These are phyloP conservation scores for Thunnus maccoyii DNA, from an alignment of 2,113 vertebrate genomes.

Conservation along the genomic window DNA sequence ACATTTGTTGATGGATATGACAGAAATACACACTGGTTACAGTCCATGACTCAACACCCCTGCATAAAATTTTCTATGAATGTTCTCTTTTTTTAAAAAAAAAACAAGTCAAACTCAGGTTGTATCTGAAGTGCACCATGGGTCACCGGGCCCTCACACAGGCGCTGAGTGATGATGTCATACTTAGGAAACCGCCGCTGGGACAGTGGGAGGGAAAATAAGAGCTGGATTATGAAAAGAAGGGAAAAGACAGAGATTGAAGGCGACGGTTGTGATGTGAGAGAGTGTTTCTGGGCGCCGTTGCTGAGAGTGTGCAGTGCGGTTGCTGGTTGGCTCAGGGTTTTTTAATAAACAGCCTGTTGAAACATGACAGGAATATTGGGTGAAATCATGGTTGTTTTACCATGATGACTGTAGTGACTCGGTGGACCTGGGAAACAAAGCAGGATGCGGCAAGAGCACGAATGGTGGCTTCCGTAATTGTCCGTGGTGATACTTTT, in stretches of 20 bases:
- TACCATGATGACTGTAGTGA: constrained; percentile 67
- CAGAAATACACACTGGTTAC: constrained; percentile 66
- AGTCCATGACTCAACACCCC: constrained; percentile 63
- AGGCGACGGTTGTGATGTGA: constrained; percentile 72
- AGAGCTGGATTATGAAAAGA: constrained; percentile 56
- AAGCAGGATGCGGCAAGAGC: constrained; percentile 25
- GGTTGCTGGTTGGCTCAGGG: constrained; percentile 64
- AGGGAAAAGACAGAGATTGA: constrained; percentile 68
- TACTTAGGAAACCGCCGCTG: constrained; percentile 67
- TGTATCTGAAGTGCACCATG: constrained; percentile 57
- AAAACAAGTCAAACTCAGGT: constrained; percentile 55
- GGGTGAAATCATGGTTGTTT: constrained; percentile 75
- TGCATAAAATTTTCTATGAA: constrained; percentile 51
- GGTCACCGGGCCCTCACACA: constrained; percentile 64
- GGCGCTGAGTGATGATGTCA: constrained; percentile 80
- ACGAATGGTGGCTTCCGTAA: constrained; percentile 35
- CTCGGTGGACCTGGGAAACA: constrained; percentile 44
- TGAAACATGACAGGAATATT: constrained; percentile 82
- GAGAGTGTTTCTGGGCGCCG: constrained; percentile 64
- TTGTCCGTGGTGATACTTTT: constrained; percentile 37
- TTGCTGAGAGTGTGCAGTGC: constrained; percentile 48
- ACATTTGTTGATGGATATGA: constrained; percentile 61
- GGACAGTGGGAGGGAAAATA: constrained; percentile 69
- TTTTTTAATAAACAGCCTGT: constrained; percentile 76
- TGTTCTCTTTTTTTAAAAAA: constrained; percentile 38